These are phyloP conservation scores for Penaeus chinensis DNA, from an alignment of 1,140 invertebrate genomes.

Conservation along the genomic window DNA sequence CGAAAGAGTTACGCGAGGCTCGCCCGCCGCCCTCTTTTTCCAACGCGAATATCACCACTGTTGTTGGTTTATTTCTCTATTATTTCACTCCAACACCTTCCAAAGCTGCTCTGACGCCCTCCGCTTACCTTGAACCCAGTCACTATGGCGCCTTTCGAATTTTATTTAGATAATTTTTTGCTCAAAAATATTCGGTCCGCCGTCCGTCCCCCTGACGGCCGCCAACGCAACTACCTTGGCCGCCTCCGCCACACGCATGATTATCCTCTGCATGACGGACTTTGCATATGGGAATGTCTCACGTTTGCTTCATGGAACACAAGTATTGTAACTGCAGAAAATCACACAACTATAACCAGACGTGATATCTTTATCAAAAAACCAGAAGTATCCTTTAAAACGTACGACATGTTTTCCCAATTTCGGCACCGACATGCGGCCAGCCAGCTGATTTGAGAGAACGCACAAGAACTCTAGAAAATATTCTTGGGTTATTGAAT, in stretches of 20 bases:
- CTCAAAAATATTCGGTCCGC: constrained; percentile 63
- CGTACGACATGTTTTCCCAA: constrained; percentile 41
- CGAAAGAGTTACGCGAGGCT: constrained; percentile 49
- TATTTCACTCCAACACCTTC: constrained; percentile 22
- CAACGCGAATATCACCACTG: constrained; percentile 45
- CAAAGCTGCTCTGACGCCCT: constrained; percentile 50
- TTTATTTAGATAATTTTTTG: constrained; percentile 65
- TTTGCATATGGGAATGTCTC: no score
- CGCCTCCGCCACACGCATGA: constrained; percentile 45
- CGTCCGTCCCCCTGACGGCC: constrained; percentile 61
- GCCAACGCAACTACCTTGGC: constrained; percentile 44
- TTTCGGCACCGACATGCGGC: constrained; percentile 53
- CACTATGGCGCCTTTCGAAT: constrained; percentile 64
- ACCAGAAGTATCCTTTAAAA: neutral
- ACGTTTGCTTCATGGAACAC: neutral
- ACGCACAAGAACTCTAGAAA: constrained; percentile 41
- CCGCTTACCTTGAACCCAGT: constrained; percentile 61
- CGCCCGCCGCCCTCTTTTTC: constrained; percentile 50
- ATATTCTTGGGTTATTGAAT: constrained; percentile 23
- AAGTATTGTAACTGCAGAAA: neutral
- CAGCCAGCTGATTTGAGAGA: constrained; percentile 58
- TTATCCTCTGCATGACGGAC: constrained; percentile 24
- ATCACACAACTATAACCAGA: neutral
- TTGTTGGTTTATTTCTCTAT: constrained; percentile 15
- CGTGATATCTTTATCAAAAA: neutral